phyloP scores from a whole-genome alignment of 1,140 invertebrate genomes.

The Rhyzopertha dominica region DNA sequence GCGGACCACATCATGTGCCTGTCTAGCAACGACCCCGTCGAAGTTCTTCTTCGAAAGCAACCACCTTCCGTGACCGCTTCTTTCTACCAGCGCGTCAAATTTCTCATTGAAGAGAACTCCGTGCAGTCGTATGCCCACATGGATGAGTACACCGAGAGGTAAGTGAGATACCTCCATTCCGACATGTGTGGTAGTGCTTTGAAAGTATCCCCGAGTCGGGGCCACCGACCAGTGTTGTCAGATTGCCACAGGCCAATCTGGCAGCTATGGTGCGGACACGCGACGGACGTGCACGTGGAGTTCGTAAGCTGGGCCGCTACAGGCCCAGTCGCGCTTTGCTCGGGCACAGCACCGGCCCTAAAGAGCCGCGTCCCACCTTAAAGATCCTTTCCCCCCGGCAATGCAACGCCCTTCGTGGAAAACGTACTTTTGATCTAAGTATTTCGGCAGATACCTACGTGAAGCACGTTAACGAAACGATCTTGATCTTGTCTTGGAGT shows the following conservation, averaged over 20 bases:
- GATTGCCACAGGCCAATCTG: too few relatives aligned
- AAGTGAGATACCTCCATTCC: conserved; percentile 48
- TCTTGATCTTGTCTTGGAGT: too few relatives aligned
- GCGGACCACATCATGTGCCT: conserved; percentile 89
- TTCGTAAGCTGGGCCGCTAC: conserved; percentile 28
- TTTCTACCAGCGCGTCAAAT: conserved; percentile 97
- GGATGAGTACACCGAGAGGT: conserved; percentile 98
- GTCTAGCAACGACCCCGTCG: conserved; percentile 89
- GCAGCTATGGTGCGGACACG: conserved; percentile 2
- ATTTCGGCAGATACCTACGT: too few relatives aligned
- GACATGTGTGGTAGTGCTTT: conserved; percentile 25
- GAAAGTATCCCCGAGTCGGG: too few relatives aligned
- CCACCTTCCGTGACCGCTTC: conserved; percentile 93
- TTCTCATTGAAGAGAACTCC: conserved; percentile 96
- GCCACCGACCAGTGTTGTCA: too few relatives aligned
- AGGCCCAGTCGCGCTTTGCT: conserved; percentile 30
- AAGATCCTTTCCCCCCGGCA: conserved; percentile 11
- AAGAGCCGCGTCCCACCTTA: conserved; percentile 16
- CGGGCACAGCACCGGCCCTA: conserved; percentile 39
- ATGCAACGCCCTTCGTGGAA: too few relatives aligned
- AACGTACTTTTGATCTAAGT: too few relatives aligned
- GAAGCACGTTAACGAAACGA: too few relatives aligned
- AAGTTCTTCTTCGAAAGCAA: conserved; percentile 90
- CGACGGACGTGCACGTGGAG: conserved; percentile 33
- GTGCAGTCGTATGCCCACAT: conserved; percentile 96